Evolutionary conservation across 2,888 invertebrate genomes (phyloP).

Genomic region (Coronaproctus castanopsis): DNA sequence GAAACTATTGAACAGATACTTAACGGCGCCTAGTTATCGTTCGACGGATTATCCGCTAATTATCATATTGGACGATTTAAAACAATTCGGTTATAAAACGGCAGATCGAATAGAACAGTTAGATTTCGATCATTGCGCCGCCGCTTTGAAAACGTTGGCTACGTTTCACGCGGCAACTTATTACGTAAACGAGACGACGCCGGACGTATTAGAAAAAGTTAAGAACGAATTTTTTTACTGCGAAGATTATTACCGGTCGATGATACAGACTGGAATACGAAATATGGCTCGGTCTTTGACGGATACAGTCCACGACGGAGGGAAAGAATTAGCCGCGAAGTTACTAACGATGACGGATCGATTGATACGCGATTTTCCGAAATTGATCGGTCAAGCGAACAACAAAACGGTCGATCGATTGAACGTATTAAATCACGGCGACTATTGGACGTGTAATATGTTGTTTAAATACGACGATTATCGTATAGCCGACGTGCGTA

Average conservation of each 20-base stretch:
- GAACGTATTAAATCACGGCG: slow-evolving; percentile 6
- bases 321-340: neutral
- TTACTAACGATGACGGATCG: neutral
- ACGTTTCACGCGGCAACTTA: slow-evolving; percentile 7
- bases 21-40: neutral
- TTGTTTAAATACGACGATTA: slow-evolving; percentile 7
- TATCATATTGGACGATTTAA: slow-evolving; percentile 5
- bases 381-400: neutral
- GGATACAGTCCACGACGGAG: neutral
- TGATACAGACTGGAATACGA: neutral
- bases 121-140: slow-evolving; percentile 2
- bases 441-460: slow-evolving; percentile 11
- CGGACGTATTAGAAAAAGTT: neutral
- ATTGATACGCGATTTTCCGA: neutral
- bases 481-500: neutral
- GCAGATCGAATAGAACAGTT: slow-evolving; percentile 1
- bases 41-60: neutral
- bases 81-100: slow-evolving; percentile 1
- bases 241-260: neutral
- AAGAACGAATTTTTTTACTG: neutral
- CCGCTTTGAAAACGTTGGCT: slow-evolving; percentile 2
- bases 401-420: neutral
- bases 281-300: neutral
- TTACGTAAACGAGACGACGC: neutral
- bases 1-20: neutral